These are phyloP conservation scores for Melanostoma mellinum DNA, from an alignment of 2,888 invertebrate genomes.

Conservation along the genomic window DNA sequence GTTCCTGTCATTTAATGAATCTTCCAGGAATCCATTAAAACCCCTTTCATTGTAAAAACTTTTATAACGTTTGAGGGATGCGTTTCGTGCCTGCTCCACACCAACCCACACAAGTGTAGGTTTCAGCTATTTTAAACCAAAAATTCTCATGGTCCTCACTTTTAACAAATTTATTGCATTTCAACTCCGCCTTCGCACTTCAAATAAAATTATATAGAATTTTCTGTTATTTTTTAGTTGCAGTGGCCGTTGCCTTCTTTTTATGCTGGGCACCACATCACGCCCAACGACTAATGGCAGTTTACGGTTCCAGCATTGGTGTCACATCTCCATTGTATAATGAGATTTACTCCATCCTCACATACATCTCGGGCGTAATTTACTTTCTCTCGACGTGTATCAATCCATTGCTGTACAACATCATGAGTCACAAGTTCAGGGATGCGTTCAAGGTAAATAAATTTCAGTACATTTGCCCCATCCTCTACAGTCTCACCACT, in stretches of 20 bases:
- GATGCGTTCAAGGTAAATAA: slow-evolving; percentile 86
- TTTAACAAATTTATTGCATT: background rate
- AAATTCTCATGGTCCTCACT: too few species aligned
- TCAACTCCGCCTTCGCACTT: too few species aligned
- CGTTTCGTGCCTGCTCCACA: too few species aligned
- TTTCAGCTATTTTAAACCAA: too few species aligned
- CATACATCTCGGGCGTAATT: slow-evolving; percentile 86
- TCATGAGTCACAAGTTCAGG: slow-evolving; percentile 88
- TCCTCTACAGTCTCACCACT: slow-evolving; percentile 10
- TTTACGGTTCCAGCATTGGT: slow-evolving; percentile 84
- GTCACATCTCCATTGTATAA: slow-evolving; percentile 80
- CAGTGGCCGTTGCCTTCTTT: slow-evolving; percentile 92
- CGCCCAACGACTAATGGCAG: slow-evolving; percentile 92
- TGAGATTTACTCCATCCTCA: slow-evolving; percentile 86
- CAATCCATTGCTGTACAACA: slow-evolving; percentile 87
- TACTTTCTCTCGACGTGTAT: slow-evolving; percentile 88
- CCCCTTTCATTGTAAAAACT: too few species aligned
- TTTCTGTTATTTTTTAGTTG: slow-evolving; percentile 85
- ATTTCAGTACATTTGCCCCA: background rate
- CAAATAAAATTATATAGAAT: slow-evolving; percentile 1
- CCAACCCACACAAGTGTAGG: too few species aligned
- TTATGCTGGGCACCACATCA: slow-evolving; percentile 97
- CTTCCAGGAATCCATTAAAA: too few species aligned
- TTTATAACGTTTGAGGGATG: too few species aligned
- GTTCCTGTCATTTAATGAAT: too few species aligned